These are phyloP conservation scores for Heliconius ethilla DNA, from an alignment of 2,888 invertebrate species.

Conservation along the genomic window DNA sequence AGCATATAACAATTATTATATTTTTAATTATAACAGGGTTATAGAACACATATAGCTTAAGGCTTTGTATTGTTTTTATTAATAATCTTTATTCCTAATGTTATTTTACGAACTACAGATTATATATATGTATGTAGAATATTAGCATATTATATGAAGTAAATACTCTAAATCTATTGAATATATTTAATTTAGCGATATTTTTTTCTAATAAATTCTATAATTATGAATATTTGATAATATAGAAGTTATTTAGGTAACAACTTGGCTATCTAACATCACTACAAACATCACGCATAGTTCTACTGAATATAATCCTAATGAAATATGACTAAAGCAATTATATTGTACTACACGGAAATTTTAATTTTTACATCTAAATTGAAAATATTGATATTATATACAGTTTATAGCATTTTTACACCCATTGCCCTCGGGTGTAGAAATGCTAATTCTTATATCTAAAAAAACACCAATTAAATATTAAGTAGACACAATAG, in stretches of 20 bases:
- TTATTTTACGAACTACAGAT: background rate
- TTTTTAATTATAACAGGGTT: background rate
- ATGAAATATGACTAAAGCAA: background rate
- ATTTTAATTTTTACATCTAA: background rate
- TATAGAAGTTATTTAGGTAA: background rate
- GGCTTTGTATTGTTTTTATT: background rate
- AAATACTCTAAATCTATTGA: background rate
- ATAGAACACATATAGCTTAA: conserved; percentile 1
- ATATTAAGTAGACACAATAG: conserved; percentile 17
- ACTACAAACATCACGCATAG: conserved; percentile 19
- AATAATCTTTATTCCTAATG: background rate
- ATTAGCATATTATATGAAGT: background rate
- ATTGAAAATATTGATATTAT: background rate
- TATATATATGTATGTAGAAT: background rate
- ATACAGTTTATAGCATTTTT: conserved; percentile 56
- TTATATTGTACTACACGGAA: background rate
- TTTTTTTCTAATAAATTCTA: background rate
- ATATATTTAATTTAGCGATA: background rate
- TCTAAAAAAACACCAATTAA: background rate
- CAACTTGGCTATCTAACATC: background rate
- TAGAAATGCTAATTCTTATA: conserved; percentile 57
- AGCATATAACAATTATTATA: background rate
- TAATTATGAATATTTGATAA: background rate
- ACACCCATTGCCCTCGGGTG: conserved; percentile 77
- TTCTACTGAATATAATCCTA: background rate